Evolutionary conservation across 2,888 invertebrate species (phyloP).

Genomic region (Hirtodrosophila cameraria): DNA sequence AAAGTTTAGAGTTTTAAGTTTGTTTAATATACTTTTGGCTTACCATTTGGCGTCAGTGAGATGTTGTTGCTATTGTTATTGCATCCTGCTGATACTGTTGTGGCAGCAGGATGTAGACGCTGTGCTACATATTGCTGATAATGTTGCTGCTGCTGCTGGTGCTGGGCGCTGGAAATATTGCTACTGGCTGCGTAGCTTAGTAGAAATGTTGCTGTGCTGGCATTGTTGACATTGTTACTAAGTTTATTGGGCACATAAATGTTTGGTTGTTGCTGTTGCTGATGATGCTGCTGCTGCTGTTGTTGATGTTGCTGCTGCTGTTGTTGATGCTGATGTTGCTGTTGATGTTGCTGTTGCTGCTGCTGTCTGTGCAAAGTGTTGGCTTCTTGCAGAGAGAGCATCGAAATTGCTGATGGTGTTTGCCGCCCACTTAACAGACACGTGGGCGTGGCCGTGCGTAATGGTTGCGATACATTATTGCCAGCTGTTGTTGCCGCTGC

Average conservation of each 20-base stretch:
- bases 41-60: slow-evolving; percentile 72
- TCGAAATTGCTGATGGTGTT: slow-evolving; percentile 77
- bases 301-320: slow-evolving; percentile 34
- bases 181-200: slow-evolving; percentile 74
- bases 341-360: slow-evolving; percentile 33
- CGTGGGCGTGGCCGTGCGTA: slow-evolving; percentile 70
- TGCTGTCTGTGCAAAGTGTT: slow-evolving; percentile 55
- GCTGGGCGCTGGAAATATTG: slow-evolving; percentile 65
- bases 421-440: slow-evolving; percentile 75
- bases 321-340: slow-evolving; percentile 36
- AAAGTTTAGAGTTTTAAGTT: too few species aligned
- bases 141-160: slow-evolving; percentile 65
- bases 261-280: slow-evolving; percentile 54
- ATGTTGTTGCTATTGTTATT: slow-evolving; percentile 39
- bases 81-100: slow-evolving; percentile 48
- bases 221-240: slow-evolving; percentile 48
- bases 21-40: slow-evolving; percentile 28
- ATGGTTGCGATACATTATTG: slow-evolving; percentile 52
- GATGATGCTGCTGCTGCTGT: slow-evolving; percentile 37
- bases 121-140: slow-evolving; percentile 77
- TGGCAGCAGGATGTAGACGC: slow-evolving; percentile 52
- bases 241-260: slow-evolving; percentile 67
- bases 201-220: slow-evolving; percentile 56
- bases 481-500: slow-evolving; percentile 43
- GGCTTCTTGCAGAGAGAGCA: slow-evolving; percentile 76